Percentiles rank a stretch among this genome's conserved stretches.
Conservation (phyloP, 1,140 invertebrate species). For the Micrasema longulum region DNA sequence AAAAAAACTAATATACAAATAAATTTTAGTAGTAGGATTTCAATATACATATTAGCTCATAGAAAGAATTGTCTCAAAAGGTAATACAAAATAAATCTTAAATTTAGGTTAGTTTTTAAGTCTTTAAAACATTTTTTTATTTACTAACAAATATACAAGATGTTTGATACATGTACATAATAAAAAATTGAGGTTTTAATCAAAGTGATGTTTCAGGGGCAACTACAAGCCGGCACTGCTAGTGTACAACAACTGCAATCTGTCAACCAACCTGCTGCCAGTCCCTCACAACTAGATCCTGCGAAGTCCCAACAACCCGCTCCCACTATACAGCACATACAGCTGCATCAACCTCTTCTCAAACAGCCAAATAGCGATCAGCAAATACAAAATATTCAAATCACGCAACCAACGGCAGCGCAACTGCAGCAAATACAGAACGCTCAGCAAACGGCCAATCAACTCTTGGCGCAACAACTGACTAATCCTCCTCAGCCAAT, state of each 20-base stretch:
- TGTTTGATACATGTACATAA: too few species aligned
- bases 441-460: conserved; percentile 64
- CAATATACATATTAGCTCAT: too few species aligned
- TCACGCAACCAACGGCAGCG: conserved; percentile 53
- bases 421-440: conserved; percentile 60
- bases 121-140: too few species aligned
- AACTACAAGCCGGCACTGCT: conserved; percentile 62
- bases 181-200: too few species aligned
- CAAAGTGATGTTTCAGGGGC: conserved; percentile 57
- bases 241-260: conserved; percentile 51
- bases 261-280: conserved; percentile 56
- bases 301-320: conserved; percentile 30
- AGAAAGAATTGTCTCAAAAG: too few species aligned
- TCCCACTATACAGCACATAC: conserved; percentile 42
- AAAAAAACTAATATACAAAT: too few species aligned
- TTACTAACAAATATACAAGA: too few species aligned
- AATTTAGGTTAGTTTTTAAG: too few species aligned
- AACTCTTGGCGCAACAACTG: conserved; percentile 64
- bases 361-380: conserved; percentile 44
- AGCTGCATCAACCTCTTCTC: conserved; percentile 44
- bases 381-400: conserved; percentile 45
- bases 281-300: conserved; percentile 4
- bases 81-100: too few species aligned
- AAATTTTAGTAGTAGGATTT: too few species aligned
- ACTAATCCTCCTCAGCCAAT: conserved; percentile 65